Percentiles rank a stretch among this genome's conserved stretches.
phyloP scores from a whole-genome alignment of 2,888 invertebrate species.

The Ornithoptera alexandrae region DNA sequence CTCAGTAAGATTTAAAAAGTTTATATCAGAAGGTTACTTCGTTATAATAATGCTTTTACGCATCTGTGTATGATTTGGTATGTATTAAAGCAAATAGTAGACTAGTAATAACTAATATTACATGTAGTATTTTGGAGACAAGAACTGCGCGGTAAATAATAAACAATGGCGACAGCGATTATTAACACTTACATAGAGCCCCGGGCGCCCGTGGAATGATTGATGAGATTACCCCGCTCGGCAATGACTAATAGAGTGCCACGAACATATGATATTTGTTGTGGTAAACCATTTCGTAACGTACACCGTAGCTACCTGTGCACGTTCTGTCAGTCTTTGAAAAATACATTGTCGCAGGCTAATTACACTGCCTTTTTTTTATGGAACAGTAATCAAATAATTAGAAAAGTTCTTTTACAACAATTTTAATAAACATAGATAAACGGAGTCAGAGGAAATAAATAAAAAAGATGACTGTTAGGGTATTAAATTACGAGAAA shows the following conservation, averaged over 20 bases:
- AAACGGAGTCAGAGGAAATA: no score
- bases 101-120: neutral
- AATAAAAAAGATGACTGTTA: no score
- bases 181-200: conserved; percentile 67
- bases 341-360: conserved; percentile 14
- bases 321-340: conserved; percentile 9
- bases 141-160: conserved; percentile 36
- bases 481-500: no score
- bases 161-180: conserved; percentile 66
- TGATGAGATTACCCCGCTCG: conserved; percentile 58
- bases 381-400: neutral
- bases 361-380: conserved; percentile 5
- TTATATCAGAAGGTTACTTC: neutral
- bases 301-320: conserved; percentile 32
- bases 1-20: neutral
- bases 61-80: neutral
- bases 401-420: neutral
- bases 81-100: neutral
- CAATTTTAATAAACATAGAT: no score
- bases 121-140: conserved; percentile 25
- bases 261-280: conserved; percentile 64
- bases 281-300: conserved; percentile 44
- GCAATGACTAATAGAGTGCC: conserved; percentile 71
- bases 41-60: neutral
- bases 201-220: conserved; percentile 52